Conservation (phyloP, 2,797 vertebrate genomes). For the Hypotaenidia philippensis region DNA sequence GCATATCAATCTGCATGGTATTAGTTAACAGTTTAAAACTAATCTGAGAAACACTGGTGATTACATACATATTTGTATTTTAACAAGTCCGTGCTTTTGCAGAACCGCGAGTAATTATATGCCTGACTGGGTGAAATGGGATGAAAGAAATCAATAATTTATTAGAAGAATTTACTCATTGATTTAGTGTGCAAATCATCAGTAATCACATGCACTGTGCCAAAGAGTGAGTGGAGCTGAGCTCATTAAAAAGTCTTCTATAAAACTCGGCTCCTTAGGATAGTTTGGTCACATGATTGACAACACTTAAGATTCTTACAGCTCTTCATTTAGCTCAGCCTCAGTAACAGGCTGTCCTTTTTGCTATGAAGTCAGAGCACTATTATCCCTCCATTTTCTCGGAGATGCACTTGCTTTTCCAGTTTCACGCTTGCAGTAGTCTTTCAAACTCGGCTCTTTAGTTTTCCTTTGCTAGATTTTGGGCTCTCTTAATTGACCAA, state of each 20-base stretch:
- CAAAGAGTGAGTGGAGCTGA: constrained; percentile 10
- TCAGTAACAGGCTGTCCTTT: neutral
- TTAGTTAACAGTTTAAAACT: constrained; percentile 42
- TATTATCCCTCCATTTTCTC: constrained; percentile 8
- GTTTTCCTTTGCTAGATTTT: neutral
- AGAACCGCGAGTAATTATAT: constrained; percentile 47
- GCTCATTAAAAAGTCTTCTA: constrained; percentile 30
- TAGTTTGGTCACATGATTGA: neutral
- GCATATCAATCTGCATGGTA: constrained; percentile 33
- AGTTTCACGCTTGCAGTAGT: neutral
- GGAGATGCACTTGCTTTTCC: neutral
- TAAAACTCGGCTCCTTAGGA: neutral
- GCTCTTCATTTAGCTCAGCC: neutral
- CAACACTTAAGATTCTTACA: constrained; percentile 6
- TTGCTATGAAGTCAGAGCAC: neutral
- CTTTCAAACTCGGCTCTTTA: neutral
- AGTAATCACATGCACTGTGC: neutral
- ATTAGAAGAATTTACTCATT: constrained; percentile 47
- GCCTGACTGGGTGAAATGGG: constrained; percentile 31
- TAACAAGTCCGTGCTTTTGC: constrained; percentile 24
- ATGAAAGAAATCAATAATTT: constrained; percentile 57
- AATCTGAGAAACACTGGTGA: constrained; percentile 29
- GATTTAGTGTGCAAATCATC: constrained; percentile 38
- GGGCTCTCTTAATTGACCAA: neutral
- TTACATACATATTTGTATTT: constrained; percentile 30